phyloP scores from a whole-genome alignment of 2,113 vertebrate genomes.

The Bubo bubo region DNA sequence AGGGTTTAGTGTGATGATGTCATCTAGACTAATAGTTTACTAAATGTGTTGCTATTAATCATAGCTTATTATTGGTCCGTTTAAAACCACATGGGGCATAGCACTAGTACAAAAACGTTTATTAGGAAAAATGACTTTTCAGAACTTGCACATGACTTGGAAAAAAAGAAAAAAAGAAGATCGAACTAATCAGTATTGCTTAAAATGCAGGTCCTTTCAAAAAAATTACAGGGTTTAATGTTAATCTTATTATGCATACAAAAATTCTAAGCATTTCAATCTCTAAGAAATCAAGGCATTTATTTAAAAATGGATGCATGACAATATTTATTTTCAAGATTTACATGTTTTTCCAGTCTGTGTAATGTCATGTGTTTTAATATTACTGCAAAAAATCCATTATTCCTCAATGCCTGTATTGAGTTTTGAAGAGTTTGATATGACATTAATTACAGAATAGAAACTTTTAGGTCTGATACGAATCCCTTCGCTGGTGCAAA shows the following conservation, averaged over 20 bases:
- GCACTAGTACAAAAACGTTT: neutral
- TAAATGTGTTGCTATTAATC: slow-evolving; percentile 7
- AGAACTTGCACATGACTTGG: neutral
- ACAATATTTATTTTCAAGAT: neutral
- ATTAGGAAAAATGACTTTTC: neutral
- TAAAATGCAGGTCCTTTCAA: neutral
- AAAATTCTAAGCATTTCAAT: neutral
- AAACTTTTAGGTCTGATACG: neutral
- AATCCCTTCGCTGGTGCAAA: neutral
- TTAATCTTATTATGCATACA: neutral
- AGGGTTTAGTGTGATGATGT: slow-evolving; percentile 32
- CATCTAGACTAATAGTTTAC: slow-evolving; percentile 6
- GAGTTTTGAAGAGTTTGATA: neutral
- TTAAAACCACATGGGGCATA: neutral
- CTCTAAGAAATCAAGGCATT: neutral
- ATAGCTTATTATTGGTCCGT: neutral
- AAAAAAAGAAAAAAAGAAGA: neutral
- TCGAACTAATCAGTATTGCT: neutral
- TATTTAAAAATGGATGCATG: neutral
- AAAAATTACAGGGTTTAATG: neutral
- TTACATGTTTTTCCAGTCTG: neutral
- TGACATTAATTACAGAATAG: neutral
- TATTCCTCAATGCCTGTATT: neutral
- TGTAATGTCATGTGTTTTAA: neutral
- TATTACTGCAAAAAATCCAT: neutral